Conservation (phyloP, 2,888 invertebrate species). For the Leucophenga maculata region DNA sequence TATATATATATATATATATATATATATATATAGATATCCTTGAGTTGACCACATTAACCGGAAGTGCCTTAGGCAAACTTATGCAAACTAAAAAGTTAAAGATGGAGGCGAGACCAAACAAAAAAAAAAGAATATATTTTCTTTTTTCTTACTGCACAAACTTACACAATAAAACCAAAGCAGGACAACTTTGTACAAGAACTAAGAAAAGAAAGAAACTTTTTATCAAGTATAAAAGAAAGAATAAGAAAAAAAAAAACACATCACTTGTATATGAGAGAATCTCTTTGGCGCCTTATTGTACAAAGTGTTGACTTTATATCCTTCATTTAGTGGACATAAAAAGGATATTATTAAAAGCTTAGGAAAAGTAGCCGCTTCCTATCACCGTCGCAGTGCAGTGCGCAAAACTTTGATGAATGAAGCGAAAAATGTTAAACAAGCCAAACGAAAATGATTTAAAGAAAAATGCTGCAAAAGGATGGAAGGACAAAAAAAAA, state of each 20-base stretch:
- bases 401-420: slow-evolving; percentile 22
- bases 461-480: slow-evolving; percentile 2
- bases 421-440: slow-evolving; percentile 36
- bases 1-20: neutral
- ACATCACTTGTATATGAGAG: neutral
- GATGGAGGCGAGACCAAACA: too few species aligned
- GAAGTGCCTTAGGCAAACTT: slow-evolving; percentile 59
- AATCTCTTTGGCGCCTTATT: slow-evolving; percentile 55
- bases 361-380: slow-evolving; percentile 64
- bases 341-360: slow-evolving; percentile 68
- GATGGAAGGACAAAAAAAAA: neutral
- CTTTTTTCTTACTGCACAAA: slow-evolving; percentile 31
- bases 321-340: slow-evolving; percentile 67
- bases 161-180: slow-evolving; percentile 41
- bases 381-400: slow-evolving; percentile 33
- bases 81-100: slow-evolving; percentile 56
- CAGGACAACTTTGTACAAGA: slow-evolving; percentile 31
- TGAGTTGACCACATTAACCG: slow-evolving; percentile 60
- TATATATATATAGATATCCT: neutral
- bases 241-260: slow-evolving; percentile 47
- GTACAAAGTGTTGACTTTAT: slow-evolving; percentile 67
- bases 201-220: neutral
- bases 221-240: slow-evolving; percentile 45
- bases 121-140: neutral
- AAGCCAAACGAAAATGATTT: slow-evolving; percentile 4